Percentiles rank a stretch among this genome's conserved stretches.
These are phyloP conservation scores for Podotricha telesiphe DNA, from an alignment of 2,888 invertebrate species.

Conservation along the genomic window DNA sequence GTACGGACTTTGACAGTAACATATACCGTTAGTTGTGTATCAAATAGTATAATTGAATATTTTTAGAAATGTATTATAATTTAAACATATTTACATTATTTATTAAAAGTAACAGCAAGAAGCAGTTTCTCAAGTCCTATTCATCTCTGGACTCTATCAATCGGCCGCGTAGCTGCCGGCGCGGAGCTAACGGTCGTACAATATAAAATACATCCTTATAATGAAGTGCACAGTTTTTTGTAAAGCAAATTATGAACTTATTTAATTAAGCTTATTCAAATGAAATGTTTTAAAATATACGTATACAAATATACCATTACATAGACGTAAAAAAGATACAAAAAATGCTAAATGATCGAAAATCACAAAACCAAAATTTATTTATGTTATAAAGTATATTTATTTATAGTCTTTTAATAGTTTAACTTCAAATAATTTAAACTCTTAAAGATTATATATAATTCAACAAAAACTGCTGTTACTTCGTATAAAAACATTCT, in stretches of 20 bases:
- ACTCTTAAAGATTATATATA: background rate
- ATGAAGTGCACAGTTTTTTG: slow-evolving; percentile 8
- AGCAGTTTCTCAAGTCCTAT: background rate
- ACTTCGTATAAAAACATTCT: background rate
- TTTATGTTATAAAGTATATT: background rate
- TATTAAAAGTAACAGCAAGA: background rate
- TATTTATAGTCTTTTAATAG: background rate
- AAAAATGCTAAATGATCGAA: background rate
- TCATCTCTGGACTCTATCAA: slow-evolving; percentile 8
- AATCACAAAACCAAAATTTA: background rate
- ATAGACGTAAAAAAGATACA: too few relatives aligned
- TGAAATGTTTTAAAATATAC: background rate
- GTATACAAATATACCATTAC: too few relatives aligned
- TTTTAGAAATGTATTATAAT: background rate
- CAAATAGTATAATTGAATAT: too few relatives aligned
- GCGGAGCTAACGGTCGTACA: slow-evolving; percentile 4
- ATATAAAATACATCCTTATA: slow-evolving; percentile 10
- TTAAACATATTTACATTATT: background rate
- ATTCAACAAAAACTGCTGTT: background rate
- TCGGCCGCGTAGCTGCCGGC: slow-evolving; percentile 17
- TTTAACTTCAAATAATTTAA: background rate
- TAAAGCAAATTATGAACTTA: background rate
- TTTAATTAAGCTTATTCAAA: slow-evolving; percentile 1
- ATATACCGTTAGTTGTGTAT: too few relatives aligned
- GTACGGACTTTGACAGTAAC: too few relatives aligned